Evolutionary conservation across 2,888 invertebrate genomes (phyloP), one percentile per base, ranked within the genome.

Genomic region (Lissocephala sabroskyi): DNA sequence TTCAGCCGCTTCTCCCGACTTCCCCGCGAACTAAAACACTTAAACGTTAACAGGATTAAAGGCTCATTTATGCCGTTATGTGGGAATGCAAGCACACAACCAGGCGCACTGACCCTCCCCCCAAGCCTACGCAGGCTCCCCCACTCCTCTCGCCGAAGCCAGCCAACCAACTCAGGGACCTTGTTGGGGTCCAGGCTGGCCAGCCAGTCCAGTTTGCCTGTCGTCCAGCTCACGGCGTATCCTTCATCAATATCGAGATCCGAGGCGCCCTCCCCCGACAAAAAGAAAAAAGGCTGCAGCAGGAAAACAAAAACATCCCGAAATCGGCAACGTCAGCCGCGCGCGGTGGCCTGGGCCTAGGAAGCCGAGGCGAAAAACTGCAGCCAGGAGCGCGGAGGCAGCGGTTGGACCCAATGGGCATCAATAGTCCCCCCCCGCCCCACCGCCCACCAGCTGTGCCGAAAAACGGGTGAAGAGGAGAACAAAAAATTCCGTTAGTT

Each of bases 381-480:
- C n/a, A n/a, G n/a, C n/a, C n/a, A n/a, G n/a, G n/a, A n/a, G n/a
- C n/a, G 17, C 18, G 9, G 18, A 5, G 30, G 29, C 32, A 18
- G n/a, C n/a, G 11, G 29, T 50, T 52, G 44, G 41, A 11, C 41
- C 28, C 40, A 55, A 53, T 54, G 51, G 60, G 64, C 76, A 80
- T 79, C 82, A 80, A 82, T 81, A 82, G 79, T 82, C 80, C 76
- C 75, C 66, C n/a, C n/a, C n/a, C n/a, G n/a, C 65, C 76, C 73
- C 73, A 62, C 47, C 46, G 43, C 48, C 43, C 41, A 30, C 37
- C 49, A 45, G 14, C 7, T 5, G 14, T 13, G 26, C 11, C n/a
- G 11, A 42, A 52, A 45, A 30, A n/a, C n/a, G n/a, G n/a, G n/a
- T n/a, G n/a, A n/a, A n/a, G n/a, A n/a, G n/a, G n/a, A n/a, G n/a